A percentile compares a stretch with the other conserved stretches of the same genome.
Conservation (phyloP, 2,113 vertebrate genomes). For the Otolemur garnettii region DNA sequence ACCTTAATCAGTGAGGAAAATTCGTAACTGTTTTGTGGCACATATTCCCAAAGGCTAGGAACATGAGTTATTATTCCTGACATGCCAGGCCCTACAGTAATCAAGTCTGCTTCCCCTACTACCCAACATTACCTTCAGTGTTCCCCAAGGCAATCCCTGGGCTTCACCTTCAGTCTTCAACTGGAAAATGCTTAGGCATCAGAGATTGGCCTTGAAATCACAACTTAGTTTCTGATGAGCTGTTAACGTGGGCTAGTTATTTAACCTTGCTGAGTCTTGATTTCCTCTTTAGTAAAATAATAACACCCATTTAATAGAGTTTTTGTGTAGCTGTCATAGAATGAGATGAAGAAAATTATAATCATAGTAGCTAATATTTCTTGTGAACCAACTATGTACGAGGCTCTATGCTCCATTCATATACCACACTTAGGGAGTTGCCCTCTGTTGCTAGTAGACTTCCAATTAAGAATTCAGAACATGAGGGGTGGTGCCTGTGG, state of each 20-base stretch:
- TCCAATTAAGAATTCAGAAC: conserved; percentile 40
- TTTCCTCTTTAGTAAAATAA: conserved; percentile 28
- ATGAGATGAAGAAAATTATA: conserved; percentile 24
- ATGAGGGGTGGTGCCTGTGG: too few species aligned
- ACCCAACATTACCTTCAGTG: neutral
- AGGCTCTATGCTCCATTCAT: neutral
- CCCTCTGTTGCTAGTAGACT: neutral
- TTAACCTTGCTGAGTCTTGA: conserved; percentile 1
- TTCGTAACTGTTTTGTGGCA: neutral
- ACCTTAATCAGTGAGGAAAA: neutral
- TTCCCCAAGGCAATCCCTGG: neutral
- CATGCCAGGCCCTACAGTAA: neutral
- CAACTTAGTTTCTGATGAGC: neutral
- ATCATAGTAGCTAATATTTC: neutral
- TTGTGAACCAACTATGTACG: neutral
- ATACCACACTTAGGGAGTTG: neutral
- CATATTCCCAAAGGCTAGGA: neutral
- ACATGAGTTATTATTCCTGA: neutral
- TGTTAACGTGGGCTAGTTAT: neutral
- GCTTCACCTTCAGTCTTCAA: neutral
- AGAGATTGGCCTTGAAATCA: conserved; percentile 25
- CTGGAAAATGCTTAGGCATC: conserved; percentile 31
- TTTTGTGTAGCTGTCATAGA: conserved; percentile 10
- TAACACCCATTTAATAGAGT: neutral
- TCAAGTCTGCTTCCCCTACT: neutral